Evolutionary conservation across 2,797 vertebrate species (phyloP), one percentile per base, ranked within the genome.

Genomic region (Paratrypauchen microcephalus): DNA sequence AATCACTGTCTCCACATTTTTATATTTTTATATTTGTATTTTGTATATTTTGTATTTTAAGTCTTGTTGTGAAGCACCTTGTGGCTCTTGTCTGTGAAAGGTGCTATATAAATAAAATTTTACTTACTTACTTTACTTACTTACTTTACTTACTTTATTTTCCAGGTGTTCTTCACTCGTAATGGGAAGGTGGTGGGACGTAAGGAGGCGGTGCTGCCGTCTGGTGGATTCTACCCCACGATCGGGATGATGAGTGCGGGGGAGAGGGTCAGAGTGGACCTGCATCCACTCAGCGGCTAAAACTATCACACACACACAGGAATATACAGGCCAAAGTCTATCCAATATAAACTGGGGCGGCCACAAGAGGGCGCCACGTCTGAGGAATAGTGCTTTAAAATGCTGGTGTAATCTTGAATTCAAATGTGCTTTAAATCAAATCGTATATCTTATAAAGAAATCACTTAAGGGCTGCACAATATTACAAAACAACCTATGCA

Each of bases 231-330:
- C 77, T 95, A 93, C 78, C 95, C 95, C 50, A 96, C 95, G 13
- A 93, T 96, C 21, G 95, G 94, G 41, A 95, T 96, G 95, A 93
- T 96, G 89, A 96, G 95, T 88, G 91, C 88, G 2, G 95, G 95
- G 48, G 95, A 95, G 83, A 96, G 95, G 81, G 95, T 96, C 66
- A 89, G 93, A 76, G 95, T 96, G 60, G 95, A 96, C 75, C 89
- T 96, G 79, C 94, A 94, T 65, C 95, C 95, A 0, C 87, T 95
- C 65, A 96, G 95, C 66, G 95, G 95, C 76, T 95, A 88, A 65
- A 66, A 55, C n/a, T n/a, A 48, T 4, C 50, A 66, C 23, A 41
- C 13, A 64, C 65, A 54, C 36, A 55, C 61, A 77, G 4, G 15
- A 73, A 52, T 3, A 71, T 26, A 32, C 52, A 69, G 75, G 70